Base-by-base conservation (phyloP, 2,797 vertebrate genomes). In the Cichlasoma orientale region DNA sequence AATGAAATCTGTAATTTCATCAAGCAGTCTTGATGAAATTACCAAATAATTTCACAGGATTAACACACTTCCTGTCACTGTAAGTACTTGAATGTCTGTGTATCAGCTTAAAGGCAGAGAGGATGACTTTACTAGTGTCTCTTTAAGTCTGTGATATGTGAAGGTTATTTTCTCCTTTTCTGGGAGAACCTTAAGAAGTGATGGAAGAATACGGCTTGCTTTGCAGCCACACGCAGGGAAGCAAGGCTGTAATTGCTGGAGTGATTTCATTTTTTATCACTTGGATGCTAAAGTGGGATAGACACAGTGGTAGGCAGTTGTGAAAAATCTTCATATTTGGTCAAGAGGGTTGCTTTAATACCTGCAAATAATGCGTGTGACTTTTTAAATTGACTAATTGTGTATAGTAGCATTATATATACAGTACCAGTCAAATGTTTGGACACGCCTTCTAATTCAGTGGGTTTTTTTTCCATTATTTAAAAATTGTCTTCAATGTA, bases 111-210 rank as follows among this genome's bases (percentile, higher is more conserved):
- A 72, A 71, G 76, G n/a, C n/a, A n/a, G n/a, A n/a, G 41, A 44
- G 33, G 47, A 52, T 19, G 41, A 14, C 75, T 74, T 57, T 9
- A 53, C 31, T 4, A 33, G 18, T 16, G n/a, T 82, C 72, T 75
- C n/a, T 82, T 78, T 56, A 31, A 80, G 55, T 27, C 75, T 81
- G 31, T 83, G 86, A 90, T 84, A 79, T 86, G 88, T 83, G 74
- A 69, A 77, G 71, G 74, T 63, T 73, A 88, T 89, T 88, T 75
- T 63, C 47, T 29, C 74, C 77, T 83, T 56, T 83, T 87, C 73
- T 59, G 21, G 47, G 75, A 72, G 70, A 81, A 85, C 52, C 72
- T 79, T 52, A 75, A 71, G 38, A 80, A 77, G 21, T 21, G 16
- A 19, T n/a, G 50, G 44, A 16, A 47, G 7, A 27, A 12, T 25